Base-by-base conservation (phyloP, 2,797 vertebrate species). In the Botia almorhae region DNA sequence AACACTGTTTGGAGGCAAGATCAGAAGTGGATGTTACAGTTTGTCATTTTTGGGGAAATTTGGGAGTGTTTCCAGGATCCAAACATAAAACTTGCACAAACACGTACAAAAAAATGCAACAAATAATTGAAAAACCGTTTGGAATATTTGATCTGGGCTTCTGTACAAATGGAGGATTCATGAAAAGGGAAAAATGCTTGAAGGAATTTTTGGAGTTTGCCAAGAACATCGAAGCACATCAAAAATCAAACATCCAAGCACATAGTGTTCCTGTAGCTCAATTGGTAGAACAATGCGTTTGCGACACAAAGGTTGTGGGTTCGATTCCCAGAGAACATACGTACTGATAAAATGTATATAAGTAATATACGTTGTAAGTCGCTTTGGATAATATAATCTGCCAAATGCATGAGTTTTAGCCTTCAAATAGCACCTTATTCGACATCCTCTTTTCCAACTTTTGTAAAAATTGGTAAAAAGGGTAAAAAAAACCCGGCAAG, bases 211-310 rank as follows among this genome's bases (percentile, higher is more conserved):
- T n/a, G 43, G 46, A 29, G 11, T 76, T 50, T 26, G 7, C 13
- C 76, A 82, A 13, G 43, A 64, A 56, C 17, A 10, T 43, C 51
- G 21, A 70, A 81, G 55, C 39, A 79, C 39, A 21, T 60, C 16
- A n/a, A 46, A 33, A 33, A 33, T 33, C 33, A 33, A 70, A 56
- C 21, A 7, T 43, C 51, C 21, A 70, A 81, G 39, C 39, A 43
- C 39, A 43, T 10, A 6, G 8, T 43, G 39, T 43, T 43, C 39
- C 39, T 43, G 8, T 7, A 43, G 39, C 39, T 43, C 39, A 43
- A 43, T 6, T 43, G 1, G 39, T 10, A 43, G 39, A 43, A 7
- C 39, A 43, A 6, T 10, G 7, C 39, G 7, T 10, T 43, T 7
- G 39, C 39, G 8, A 6, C 7, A 6, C 39, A 43, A 43, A 43